Conservation (phyloP, 2,888 invertebrate species). For the Leuctra nigra region DNA sequence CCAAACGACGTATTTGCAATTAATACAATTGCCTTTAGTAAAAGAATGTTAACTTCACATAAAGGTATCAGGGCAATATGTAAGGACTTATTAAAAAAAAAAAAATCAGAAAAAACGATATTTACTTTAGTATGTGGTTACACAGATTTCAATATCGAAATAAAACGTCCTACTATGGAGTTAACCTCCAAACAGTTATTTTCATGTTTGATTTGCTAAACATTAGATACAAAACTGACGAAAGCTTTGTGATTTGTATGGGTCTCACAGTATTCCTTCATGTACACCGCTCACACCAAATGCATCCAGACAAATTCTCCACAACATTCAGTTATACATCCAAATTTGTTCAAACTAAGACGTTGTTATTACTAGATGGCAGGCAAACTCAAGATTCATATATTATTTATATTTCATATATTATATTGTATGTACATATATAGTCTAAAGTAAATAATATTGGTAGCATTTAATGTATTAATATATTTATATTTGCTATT, state of each 20-base stretch:
- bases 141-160: too few relatives aligned
- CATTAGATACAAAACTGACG: conserved; percentile 23
- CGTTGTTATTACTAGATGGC: neutral
- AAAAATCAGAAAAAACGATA: too few relatives aligned
- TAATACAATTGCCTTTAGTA: conserved; percentile 25
- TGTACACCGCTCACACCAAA: neutral
- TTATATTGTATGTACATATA: neutral
- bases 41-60: conserved; percentile 24
- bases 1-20: too few relatives aligned
- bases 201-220: conserved; percentile 16
- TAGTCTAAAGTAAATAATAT: too few relatives aligned
- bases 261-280: neutral
- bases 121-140: too few relatives aligned
- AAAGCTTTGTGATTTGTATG: neutral
- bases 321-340: neutral
- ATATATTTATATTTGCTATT: too few relatives aligned
- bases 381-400: neutral
- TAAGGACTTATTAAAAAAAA: conserved; percentile 26
- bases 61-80: too few relatives aligned
- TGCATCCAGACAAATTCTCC: neutral
- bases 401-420: conserved; percentile 5
- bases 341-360: neutral
- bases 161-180: too few relatives aligned
- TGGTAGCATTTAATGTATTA: too few relatives aligned
- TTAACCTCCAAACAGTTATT: conserved; percentile 2